Evolutionary conservation across 2,888 invertebrate species (phyloP).

Genomic region (Cataglyphis altisquamis): DNA sequence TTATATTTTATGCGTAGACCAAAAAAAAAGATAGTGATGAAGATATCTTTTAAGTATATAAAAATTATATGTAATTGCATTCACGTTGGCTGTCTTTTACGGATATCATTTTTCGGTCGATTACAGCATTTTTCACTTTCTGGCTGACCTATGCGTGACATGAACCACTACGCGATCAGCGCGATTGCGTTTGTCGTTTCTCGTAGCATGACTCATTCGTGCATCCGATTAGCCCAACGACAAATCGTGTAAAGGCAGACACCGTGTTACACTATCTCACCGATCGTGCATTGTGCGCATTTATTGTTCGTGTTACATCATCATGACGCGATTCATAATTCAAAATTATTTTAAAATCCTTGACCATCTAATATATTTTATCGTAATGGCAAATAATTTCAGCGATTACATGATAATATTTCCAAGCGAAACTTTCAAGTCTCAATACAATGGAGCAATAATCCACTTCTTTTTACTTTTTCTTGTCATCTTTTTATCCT

Average conservation of each 20-base stretch:
- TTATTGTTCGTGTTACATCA: slow-evolving; percentile 31
- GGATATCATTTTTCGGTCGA: neutral
- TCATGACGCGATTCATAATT: slow-evolving; percentile 6
- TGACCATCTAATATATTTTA: neutral
- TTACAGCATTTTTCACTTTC: slow-evolving; percentile 39
- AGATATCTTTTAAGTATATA: neutral
- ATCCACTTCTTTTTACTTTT: neutral
- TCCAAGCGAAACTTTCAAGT: neutral
- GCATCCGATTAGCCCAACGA: slow-evolving; percentile 10
- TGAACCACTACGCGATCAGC: slow-evolving; percentile 49
- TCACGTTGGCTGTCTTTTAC: neutral
- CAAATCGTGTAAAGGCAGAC: slow-evolving; percentile 23
- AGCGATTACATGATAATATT: neutral
- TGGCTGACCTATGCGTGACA: slow-evolving; percentile 59
- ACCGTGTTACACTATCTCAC: slow-evolving; percentile 2
- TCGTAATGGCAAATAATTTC: neutral
- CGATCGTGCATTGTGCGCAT: slow-evolving; percentile 32
- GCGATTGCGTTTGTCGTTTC: slow-evolving; percentile 14
- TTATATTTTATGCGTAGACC: neutral
- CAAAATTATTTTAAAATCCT: neutral
- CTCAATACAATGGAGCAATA: neutral
- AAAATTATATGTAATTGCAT: neutral
- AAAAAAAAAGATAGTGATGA: neutral
- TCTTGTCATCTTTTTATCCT: neutral
- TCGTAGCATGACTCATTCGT: slow-evolving; percentile 29